phyloP scores from a whole-genome alignment of 2,888 invertebrate species.

The Acronicta aceris region DNA sequence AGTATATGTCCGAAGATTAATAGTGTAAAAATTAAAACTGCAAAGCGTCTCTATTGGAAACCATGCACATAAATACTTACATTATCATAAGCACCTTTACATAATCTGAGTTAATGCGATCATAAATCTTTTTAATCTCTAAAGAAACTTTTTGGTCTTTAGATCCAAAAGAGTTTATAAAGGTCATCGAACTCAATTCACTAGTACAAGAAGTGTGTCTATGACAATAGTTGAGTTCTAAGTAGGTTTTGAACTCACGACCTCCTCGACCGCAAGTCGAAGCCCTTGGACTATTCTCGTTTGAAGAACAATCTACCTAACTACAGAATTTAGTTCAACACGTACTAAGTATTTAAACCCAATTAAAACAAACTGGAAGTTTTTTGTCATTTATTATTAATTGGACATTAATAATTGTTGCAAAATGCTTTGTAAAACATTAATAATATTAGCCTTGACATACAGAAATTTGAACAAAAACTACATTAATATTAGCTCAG shows the following conservation, averaged over 20 bases:
- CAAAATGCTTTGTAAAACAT: conserved; percentile 19
- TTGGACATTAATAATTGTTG: conserved; percentile 34
- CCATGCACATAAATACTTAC: background rate
- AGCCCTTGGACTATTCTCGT: conserved; percentile 18
- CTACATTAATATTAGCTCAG: background rate
- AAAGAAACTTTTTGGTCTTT: background rate
- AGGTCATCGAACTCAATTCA: conserved; percentile 14
- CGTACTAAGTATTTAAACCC: conserved; percentile 10
- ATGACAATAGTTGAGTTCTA: conserved; percentile 16
- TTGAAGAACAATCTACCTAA: conserved; percentile 10
- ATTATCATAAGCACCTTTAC: background rate
- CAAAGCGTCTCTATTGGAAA: background rate
- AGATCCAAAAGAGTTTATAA: background rate
- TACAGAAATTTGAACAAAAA: conserved; percentile 23
- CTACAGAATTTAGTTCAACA: conserved; percentile 21
- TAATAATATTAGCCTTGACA: conserved; percentile 28
- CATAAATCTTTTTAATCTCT: background rate
- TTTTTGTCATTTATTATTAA: conserved; percentile 23
- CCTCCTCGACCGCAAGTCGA: conserved; percentile 23
- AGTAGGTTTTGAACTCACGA: conserved; percentile 25
- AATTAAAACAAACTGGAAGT: conserved; percentile 7
- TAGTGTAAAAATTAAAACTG: background rate
- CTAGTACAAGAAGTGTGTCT: background rate
- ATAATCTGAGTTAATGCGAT: background rate
- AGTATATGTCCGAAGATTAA: too few species aligned